Evolutionary conservation across 2,888 invertebrate species (phyloP).

Genomic region (Embidobia sp.): DNA sequence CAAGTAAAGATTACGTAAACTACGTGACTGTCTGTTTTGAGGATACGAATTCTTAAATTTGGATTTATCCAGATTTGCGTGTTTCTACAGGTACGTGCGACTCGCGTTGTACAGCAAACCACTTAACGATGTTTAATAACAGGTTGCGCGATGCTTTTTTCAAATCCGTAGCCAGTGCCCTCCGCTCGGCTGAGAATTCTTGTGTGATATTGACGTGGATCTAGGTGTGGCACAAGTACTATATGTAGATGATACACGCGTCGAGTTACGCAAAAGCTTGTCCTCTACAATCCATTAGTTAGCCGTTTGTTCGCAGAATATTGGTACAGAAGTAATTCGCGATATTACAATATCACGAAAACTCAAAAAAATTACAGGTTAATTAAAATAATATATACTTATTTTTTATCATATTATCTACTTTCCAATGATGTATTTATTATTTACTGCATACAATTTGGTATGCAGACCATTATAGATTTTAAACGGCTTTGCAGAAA

Average conservation of each 20-base stretch:
- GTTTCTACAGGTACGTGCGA: conserved; percentile 37
- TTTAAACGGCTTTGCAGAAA: no score
- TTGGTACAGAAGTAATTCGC: conserved; percentile 26
- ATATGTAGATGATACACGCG: conserved; percentile 60
- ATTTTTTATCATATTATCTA: no score
- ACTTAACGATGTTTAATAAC: conserved; percentile 64
- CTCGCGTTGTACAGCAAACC: conserved; percentile 38
- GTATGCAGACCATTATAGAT: no score
- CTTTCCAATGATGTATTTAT: no score
- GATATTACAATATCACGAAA: conserved; percentile 20
- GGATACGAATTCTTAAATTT: conserved; percentile 47
- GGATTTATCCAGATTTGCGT: conserved; percentile 55
- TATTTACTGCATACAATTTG: no score
- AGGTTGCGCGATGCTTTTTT: conserved; percentile 62
- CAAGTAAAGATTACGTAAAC: conserved; percentile 56
- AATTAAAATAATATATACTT: no score
- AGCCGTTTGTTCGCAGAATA: conserved; percentile 46
- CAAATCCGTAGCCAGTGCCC: conserved; percentile 62
- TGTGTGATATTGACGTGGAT: conserved; percentile 64
- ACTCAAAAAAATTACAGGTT: no score
- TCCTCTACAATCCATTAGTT: conserved; percentile 60
- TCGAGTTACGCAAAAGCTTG: conserved; percentile 68
- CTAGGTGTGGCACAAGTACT: conserved; percentile 64
- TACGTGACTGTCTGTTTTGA: conserved; percentile 56
- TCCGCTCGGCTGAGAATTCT: conserved; percentile 63